Conservation (phyloP, 2,113 vertebrate species). For the Neolamprologus caudopunctatus region DNA sequence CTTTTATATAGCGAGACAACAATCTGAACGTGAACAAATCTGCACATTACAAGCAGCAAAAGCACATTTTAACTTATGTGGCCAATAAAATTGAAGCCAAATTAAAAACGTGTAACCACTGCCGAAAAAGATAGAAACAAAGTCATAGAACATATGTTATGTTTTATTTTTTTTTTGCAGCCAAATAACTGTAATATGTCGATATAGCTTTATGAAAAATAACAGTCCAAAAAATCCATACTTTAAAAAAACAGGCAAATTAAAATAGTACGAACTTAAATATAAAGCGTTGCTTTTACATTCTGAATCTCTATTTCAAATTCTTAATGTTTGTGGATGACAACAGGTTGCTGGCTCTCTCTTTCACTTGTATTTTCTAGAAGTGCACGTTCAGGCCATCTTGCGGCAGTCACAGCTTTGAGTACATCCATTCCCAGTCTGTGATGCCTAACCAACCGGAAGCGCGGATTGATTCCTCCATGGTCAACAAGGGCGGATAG, state of each 20-base stretch:
- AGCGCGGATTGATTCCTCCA: slow-evolving; percentile 57
- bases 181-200: background rate
- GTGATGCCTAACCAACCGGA: slow-evolving; percentile 35
- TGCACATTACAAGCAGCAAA: background rate
- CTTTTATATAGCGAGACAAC: background rate
- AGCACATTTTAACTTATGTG: background rate
- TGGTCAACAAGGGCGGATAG: background rate
- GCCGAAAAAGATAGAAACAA: background rate
- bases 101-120: background rate
- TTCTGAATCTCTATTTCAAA: background rate
- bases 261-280: background rate
- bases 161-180: background rate
- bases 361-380: background rate
- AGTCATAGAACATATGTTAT: background rate
- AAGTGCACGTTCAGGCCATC: slow-evolving; percentile 11
- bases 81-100: background rate
- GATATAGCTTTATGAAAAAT: background rate
- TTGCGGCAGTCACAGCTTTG: slow-evolving; percentile 19
- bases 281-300: background rate
- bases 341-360: background rate
- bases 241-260: background rate
- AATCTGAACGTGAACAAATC: background rate
- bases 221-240: background rate
- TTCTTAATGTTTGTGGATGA: background rate
- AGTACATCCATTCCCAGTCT: slow-evolving; percentile 22